Evolutionary conservation across 2,797 vertebrate genomes (phyloP).

Genomic region (Podarcis lilfordi): DNA sequence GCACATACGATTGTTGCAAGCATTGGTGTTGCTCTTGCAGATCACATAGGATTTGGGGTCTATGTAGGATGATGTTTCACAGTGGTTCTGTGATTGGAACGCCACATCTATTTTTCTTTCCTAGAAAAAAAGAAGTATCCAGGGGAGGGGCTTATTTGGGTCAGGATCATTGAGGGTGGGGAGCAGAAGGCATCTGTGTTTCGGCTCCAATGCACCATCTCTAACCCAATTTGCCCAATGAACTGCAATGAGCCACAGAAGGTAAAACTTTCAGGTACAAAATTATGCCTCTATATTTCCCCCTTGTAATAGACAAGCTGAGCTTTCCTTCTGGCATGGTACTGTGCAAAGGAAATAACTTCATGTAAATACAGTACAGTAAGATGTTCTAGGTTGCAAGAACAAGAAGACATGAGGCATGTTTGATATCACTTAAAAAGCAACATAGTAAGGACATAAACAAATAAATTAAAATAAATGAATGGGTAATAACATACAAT

Average conservation of each 20-base stretch:
- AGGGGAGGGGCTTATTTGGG: background rate
- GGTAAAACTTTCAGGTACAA: too few relatives aligned
- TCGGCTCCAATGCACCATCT: too few relatives aligned
- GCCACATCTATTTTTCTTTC: background rate
- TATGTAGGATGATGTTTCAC: background rate
- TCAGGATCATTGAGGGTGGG: too few relatives aligned
- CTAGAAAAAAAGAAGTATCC: background rate
- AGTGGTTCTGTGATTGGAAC: background rate
- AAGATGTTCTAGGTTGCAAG: background rate
- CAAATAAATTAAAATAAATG: too few relatives aligned
- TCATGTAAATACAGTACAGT: background rate
- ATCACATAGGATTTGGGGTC: background rate
- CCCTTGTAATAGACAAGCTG: background rate
- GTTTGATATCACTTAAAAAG: slow-evolving; percentile 40
- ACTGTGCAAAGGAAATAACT: fast-evolving
- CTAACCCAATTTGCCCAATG: too few relatives aligned
- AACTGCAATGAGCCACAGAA: too few relatives aligned
- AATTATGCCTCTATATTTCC: too few relatives aligned
- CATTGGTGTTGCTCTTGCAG: background rate
- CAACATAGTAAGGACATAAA: background rate
- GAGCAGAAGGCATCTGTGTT: too few relatives aligned
- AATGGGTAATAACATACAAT: too few relatives aligned
- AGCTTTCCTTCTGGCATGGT: background rate
- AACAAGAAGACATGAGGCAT: slow-evolving; percentile 19
- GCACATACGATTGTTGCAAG: background rate